These are phyloP conservation scores for Taeniopygia guttata DNA, from an alignment of 2,797 vertebrate species.

Conservation along the genomic window DNA sequence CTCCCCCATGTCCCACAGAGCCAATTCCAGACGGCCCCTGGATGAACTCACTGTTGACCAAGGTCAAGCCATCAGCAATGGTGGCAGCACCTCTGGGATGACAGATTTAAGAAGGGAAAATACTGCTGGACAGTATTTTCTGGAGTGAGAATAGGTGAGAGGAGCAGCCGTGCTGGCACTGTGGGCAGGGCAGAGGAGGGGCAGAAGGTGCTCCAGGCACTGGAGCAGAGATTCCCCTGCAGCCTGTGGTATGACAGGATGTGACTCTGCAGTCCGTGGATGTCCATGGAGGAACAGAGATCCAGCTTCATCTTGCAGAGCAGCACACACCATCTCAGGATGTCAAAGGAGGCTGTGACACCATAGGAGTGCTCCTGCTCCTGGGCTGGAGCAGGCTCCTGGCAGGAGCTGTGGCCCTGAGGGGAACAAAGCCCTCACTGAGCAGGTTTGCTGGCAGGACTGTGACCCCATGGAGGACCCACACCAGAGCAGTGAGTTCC, in stretches of 20 bases:
- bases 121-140: no score
- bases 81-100: neutral
- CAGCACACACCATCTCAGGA: no score
- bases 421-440: rapidly evolving
- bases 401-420: neutral
- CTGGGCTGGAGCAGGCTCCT: neutral
- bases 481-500: neutral
- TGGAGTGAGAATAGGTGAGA: neutral
- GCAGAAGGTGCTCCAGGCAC: neutral
- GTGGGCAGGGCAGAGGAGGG: neutral
- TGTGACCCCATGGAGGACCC: neutral
- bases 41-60: neutral
- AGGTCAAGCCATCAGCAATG: neutral
- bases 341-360: neutral
- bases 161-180: rapidly evolving
- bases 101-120: neutral
- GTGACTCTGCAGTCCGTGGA: neutral
- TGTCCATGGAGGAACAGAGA: neutral
- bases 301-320: neutral
- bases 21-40: neutral
- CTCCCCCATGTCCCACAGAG: no score
- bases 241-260: no score
- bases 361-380: no score
- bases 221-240: neutral
- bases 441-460: neutral